Percentiles rank a stretch among this genome's conserved stretches.
phyloP scores from a whole-genome alignment of 2,797 vertebrate species.

The Enteromius treurensis region DNA sequence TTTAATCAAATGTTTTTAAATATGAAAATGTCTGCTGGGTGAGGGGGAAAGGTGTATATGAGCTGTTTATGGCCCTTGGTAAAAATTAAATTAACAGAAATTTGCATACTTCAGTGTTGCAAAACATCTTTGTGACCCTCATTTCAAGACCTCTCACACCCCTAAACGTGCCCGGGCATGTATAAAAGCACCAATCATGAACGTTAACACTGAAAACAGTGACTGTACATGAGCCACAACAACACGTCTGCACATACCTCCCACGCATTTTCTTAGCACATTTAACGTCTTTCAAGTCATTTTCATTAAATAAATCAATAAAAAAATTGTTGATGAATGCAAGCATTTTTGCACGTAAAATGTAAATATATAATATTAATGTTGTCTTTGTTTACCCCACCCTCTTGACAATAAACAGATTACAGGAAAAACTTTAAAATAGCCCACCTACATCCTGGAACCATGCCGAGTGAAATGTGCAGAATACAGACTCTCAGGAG shows the following conservation, averaged over 20 bases:
- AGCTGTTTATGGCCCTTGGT: neutral
- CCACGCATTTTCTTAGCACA: constrained; percentile 39
- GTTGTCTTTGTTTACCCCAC: constrained; percentile 36
- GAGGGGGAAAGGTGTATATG: neutral
- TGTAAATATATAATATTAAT: constrained; percentile 11
- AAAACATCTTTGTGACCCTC: neutral
- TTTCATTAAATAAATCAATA: neutral
- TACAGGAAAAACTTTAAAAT: constrained; percentile 35
- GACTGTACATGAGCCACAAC: neutral
- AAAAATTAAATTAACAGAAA: neutral
- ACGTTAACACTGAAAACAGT: constrained; percentile 14
- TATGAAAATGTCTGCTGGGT: constrained; percentile 24
- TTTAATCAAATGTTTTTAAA: constrained; percentile 38
- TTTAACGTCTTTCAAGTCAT: constrained; percentile 1
- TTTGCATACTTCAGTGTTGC: neutral
- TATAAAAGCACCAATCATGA: constrained; percentile 43
- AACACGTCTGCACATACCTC: neutral
- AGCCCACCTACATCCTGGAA: constrained; percentile 19
- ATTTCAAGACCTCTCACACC: constrained; percentile 7
- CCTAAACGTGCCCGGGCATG: constrained; percentile 29
- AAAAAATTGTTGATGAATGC: too few species aligned
- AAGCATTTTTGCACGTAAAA: constrained; percentile 4
- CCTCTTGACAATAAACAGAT: constrained; percentile 39
- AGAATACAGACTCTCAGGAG: neutral
- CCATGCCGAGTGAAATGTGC: neutral